Evolutionary conservation across 2,113 vertebrate species (phyloP).

Genomic region (Piprites chloris): DNA sequence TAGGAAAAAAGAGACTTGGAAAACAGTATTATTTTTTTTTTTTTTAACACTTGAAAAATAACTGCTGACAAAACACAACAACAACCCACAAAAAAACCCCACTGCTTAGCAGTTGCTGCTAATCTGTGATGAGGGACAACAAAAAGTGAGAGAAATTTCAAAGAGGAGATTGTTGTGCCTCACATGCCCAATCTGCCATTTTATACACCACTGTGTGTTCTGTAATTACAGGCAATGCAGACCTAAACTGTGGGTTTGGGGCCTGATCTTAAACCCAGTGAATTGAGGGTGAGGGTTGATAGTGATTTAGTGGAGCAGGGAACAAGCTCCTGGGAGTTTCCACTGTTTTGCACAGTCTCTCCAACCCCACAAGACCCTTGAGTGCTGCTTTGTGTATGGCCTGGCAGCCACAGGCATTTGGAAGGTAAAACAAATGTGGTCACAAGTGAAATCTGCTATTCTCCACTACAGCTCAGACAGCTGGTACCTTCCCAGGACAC

Average conservation of each 20-base stretch:
- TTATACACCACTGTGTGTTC: neutral
- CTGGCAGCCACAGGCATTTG: neutral
- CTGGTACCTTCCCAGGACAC: neutral
- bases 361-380: no score
- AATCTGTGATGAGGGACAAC: neutral
- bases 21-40: neutral
- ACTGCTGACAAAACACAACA: constrained; percentile 4
- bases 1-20: neutral
- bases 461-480: neutral
- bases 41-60: neutral
- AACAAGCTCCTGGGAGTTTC: neutral
- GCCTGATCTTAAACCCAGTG: neutral
- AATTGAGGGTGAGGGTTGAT: neutral
- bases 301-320: neutral
- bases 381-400: neutral
- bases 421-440: neutral
- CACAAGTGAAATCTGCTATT: neutral
- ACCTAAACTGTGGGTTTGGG: neutral
- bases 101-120: neutral
- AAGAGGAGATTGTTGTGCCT: neutral
- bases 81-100: neutral
- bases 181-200: neutral
- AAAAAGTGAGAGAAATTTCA: neutral
- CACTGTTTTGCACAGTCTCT: neutral
- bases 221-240: neutral